Base-by-base conservation (phyloP, 2,888 invertebrate genomes). In the Drosophila formosana region DNA sequence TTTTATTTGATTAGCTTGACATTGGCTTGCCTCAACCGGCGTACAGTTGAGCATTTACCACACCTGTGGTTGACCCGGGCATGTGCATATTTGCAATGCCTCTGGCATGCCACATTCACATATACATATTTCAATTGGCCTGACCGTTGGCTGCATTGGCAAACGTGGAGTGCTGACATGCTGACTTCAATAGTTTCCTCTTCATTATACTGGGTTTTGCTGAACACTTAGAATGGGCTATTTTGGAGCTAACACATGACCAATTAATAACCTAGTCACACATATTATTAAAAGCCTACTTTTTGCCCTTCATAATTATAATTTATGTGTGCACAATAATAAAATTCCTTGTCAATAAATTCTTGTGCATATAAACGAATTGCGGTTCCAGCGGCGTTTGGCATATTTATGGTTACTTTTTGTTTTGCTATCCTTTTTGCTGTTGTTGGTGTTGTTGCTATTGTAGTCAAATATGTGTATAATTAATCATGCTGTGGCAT, bases 1-100 rank as follows among this genome's bases (percentile, higher is more conserved):
- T 73, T 73, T 76, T 73, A 78, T 76, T 78, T 78, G 74, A 70
- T 76, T 74, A 77, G 68, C 78, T 64, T 53, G 43, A 39, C 49
- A 55, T 41, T 50, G 56, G 25, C 11, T 51, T 46, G 39, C 30
- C 41, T 55, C 60, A 39, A 55, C 45, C 32, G 57, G 18, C 23
- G 46, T 49, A 37, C 61, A 72, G 45, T 9, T 51, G 57, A 18
- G 45, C 58, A 41, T 46, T 28, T 50, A 68, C 51, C 53, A 65
- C 52, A 52, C 61, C 46, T 65, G 78, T 9, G 75, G 75, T 45
- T 64, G 26, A 46, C 75, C 63, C 41, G 18, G 4, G 13, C 11
- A 57, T 51, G 7, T 52, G 37, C 7, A n/a, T 8, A 53, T 51
- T 6, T 52, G 37, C 7, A 13, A 25, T 13, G 23, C 23, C 5